These are phyloP conservation scores for Pandion haliaetus DNA, from an alignment of 2,113 vertebrate genomes.

Conservation along the genomic window DNA sequence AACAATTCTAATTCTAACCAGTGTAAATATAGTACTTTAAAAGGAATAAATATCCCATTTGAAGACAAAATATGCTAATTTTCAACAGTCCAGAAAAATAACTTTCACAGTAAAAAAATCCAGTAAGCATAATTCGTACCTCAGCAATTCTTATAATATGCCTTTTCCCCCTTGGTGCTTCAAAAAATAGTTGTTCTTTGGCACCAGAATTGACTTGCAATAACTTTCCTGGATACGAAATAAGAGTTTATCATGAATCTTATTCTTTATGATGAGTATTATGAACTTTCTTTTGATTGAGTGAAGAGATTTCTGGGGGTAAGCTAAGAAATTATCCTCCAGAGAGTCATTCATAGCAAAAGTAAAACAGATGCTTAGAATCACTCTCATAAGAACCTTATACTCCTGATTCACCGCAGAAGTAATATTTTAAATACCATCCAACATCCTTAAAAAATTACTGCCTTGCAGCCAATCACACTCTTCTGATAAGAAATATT, in stretches of 20 bases:
- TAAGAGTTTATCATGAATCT: not conserved
- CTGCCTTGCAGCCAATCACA: not conserved
- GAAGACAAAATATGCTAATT: not conserved
- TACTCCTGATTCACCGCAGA: not conserved
- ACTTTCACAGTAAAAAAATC: not conserved
- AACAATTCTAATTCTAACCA: not conserved
- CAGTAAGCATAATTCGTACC: constrained; percentile 61
- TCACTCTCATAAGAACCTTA: not conserved
- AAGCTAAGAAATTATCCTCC: not conserved
- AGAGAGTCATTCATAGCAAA: not conserved
- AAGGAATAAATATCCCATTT: not conserved
- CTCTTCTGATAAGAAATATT: not conserved
- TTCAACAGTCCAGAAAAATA: not conserved
- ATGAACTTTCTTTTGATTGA: not conserved
- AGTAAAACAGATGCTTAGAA: not conserved
- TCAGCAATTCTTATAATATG: constrained; percentile 84
- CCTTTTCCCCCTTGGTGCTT: constrained; percentile 92
- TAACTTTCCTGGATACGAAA: constrained; percentile 85
- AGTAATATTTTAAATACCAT: not conserved
- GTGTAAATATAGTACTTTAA: not conserved
- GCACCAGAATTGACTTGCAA: constrained; percentile 96
- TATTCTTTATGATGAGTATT: not conserved
- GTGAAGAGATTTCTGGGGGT: not conserved
- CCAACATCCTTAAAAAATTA: not conserved
- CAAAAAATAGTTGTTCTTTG: constrained; percentile 96